Percentiles rank a stretch among this genome's conserved stretches.
These are phyloP conservation scores for Nephotettix cincticeps DNA, from an alignment of 1,140 invertebrate species.

Conservation along the genomic window DNA sequence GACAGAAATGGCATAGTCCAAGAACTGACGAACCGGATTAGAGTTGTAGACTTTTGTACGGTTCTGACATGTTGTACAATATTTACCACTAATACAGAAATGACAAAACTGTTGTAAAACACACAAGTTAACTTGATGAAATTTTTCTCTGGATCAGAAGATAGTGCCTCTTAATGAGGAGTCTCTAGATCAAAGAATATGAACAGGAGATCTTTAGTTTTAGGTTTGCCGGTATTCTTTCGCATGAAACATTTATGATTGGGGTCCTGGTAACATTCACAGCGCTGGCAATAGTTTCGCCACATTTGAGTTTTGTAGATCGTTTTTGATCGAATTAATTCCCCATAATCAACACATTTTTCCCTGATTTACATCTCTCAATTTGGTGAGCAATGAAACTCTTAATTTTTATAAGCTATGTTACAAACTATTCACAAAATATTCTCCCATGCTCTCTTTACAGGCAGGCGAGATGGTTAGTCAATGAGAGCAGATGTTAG, in stretches of 20 bases:
- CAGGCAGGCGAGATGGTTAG: not conserved
- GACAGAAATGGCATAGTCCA: not conserved
- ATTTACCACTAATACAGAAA: not conserved
- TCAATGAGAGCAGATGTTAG: not conserved
- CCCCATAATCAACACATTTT: not conserved
- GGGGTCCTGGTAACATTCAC: not conserved
- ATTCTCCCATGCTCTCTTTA: not conserved
- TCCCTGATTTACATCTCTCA: not conserved
- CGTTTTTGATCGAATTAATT: not conserved
- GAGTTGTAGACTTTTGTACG: not conserved
- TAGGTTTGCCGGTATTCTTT: not conserved
- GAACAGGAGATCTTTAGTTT: conserved; percentile 1
- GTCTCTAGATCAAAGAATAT: no score
- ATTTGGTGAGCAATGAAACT: not conserved
- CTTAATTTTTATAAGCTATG: not conserved
- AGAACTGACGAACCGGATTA: not conserved
- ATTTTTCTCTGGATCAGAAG: not conserved
- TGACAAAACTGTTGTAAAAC: conserved; percentile 4
- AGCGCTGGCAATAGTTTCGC: not conserved
- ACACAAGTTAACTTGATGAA: conserved; percentile 4
- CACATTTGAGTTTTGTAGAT: not conserved
- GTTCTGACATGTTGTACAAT: not conserved
- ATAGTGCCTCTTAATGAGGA: not conserved
- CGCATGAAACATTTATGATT: conserved; percentile 3
- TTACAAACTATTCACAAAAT: not conserved